phyloP scores from a whole-genome alignment of 2,888 invertebrate species.

The Apamea crenata region DNA sequence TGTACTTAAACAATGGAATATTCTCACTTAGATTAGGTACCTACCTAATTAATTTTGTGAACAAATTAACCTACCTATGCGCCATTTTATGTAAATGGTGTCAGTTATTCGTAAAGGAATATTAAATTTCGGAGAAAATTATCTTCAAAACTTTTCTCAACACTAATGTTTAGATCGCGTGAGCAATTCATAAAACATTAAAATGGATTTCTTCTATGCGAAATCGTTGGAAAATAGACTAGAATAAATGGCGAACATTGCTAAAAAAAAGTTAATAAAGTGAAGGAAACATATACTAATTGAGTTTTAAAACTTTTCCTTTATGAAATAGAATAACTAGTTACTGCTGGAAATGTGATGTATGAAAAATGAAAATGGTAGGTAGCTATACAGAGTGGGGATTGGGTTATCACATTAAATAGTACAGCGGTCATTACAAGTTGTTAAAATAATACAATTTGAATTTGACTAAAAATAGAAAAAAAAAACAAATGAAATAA shows the following conservation, averaged over 20 bases:
- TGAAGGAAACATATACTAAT: too few relatives aligned
- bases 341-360: too few relatives aligned
- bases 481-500: too few relatives aligned
- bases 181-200: slow-evolving; percentile 26
- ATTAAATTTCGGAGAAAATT: slow-evolving; percentile 22
- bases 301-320: too few relatives aligned
- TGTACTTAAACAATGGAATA: slow-evolving; percentile 1
- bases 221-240: background rate
- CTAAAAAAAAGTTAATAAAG: background rate
- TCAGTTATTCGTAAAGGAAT: slow-evolving; percentile 3
- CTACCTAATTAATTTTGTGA: background rate
- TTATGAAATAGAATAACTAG: too few relatives aligned
- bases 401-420: too few relatives aligned
- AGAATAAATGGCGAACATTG: background rate
- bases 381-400: too few relatives aligned
- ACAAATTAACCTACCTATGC: background rate
- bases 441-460: too few relatives aligned
- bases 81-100: slow-evolving; percentile 6
- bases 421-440: too few relatives aligned
- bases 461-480: too few relatives aligned
- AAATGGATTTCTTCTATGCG: slow-evolving; percentile 12
- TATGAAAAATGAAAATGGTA: too few relatives aligned
- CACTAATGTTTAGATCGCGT: slow-evolving; percentile 42
- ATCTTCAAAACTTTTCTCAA: slow-evolving; percentile 26
- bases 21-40: background rate